Base-by-base conservation (phyloP, 2,113 vertebrate genomes). In the Hippocampus comes region DNA sequence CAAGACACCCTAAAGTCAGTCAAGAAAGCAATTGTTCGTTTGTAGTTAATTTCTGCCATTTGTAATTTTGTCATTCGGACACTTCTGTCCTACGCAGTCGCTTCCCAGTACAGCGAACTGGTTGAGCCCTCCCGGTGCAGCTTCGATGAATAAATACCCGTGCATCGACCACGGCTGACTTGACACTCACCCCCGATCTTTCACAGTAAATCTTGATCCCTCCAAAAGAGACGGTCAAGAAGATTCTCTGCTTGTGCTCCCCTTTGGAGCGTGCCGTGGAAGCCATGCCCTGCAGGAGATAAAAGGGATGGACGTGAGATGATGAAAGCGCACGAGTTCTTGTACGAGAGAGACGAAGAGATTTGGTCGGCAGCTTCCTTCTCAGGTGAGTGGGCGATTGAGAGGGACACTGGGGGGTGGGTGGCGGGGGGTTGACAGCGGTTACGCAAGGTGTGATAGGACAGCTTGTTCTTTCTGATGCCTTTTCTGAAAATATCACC, bases 131-230 rank as follows among this genome's bases (percentile, higher is more conserved):
- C 34, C 2, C 34, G 0, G 72, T 17, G 76, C 42, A 49, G 65
- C 70, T 75, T 17, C 72, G 67, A 74, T 51, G 30, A 41, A 7
- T 10, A 63, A 38, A 63, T 20, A 21, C 34, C 18, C 30, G 15
- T 21, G 5, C 20, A 27, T 14, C 56, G 23, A 10, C 56, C 0
- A 14, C 56, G 1, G 15, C 66, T 66, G 71, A 73, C 70, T 68
- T 78, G 87, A 81, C 78, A 95, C 97, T 97, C 91, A 99, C 97
- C 94, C 96, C 97, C 73, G 95, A 96, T 93, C 97, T 95, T 87
- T 99, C 97, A 80, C 98, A 97, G 71, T 98, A 99, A 91, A 99
- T 98, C 92, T 98, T 98, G 93, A 99, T 99, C 84, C 97, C 97
- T 78, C 95, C 95, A 76, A 99, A 99, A 82, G 97, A 99, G 84